Conservation (phyloP, 2,888 invertebrate genomes). For the Rhamphomyia laevipes region DNA sequence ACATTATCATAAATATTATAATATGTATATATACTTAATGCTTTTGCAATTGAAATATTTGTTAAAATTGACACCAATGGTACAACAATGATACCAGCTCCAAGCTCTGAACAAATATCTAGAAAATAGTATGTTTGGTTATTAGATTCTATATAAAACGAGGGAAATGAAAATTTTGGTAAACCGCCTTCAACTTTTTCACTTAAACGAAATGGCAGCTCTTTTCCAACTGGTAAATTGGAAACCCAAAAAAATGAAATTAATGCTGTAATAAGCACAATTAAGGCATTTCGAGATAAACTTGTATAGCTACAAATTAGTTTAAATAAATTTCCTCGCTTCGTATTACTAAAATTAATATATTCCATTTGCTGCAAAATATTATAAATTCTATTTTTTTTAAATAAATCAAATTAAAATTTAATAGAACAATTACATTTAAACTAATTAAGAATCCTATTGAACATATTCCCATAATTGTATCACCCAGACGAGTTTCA, state of each 20-base stretch:
- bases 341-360: conserved; percentile 33
- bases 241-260: conserved; percentile 43
- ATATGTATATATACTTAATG: conserved; percentile 58
- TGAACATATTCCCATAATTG: conserved; percentile 52
- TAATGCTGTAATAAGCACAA: conserved; percentile 52
- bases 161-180: conserved; percentile 52
- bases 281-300: conserved; percentile 65
- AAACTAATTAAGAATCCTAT: conserved; percentile 54
- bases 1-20: neutral
- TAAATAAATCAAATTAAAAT: conserved; percentile 12
- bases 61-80: conserved; percentile 81
- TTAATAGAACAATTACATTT: conserved; percentile 44
- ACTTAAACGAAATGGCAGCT: conserved; percentile 46
- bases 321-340: conserved; percentile 34
- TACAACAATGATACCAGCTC: conserved; percentile 65
- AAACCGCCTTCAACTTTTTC: conserved; percentile 51
- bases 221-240: conserved; percentile 32
- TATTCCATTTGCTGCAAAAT: conserved; percentile 50
- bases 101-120: conserved; percentile 58
- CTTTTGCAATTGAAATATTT: conserved; percentile 89
- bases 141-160: conserved; percentile 45
- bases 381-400: neutral
- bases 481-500: conserved; percentile 49
- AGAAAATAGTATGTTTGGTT: conserved; percentile 46
- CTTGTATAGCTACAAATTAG: conserved; percentile 56